Conservation (phyloP, 1,140 invertebrate species). For the Sycophila sp. region DNA sequence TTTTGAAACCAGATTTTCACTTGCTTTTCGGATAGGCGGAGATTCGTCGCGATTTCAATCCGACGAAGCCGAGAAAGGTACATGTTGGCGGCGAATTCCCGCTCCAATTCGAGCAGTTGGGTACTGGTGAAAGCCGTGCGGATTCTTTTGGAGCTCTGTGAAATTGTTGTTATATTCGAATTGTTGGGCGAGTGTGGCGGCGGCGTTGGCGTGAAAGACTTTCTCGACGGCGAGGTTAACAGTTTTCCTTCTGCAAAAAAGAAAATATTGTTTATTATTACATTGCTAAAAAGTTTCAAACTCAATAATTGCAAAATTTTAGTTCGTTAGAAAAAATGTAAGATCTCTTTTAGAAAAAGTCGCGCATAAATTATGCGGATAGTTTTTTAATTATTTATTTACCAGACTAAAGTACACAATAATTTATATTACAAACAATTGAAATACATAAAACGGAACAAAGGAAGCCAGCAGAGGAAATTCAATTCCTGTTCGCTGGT, state of each 20-base stretch:
- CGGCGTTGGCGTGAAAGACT: neutral
- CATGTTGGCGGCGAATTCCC: conserved; percentile 91
- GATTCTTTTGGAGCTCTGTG: conserved; percentile 79
- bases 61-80: conserved; percentile 88
- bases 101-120: conserved; percentile 89
- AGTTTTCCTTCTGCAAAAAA: neutral
- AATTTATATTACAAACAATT: too few species aligned
- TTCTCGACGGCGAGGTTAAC: neutral
- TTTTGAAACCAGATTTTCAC: conserved; percentile 97
- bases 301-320: too few species aligned
- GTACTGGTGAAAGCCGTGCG: conserved; percentile 94
- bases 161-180: conserved; percentile 59
- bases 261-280: neutral
- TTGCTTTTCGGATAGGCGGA: conserved; percentile 91
- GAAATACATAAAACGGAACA: too few species aligned
- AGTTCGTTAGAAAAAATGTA: too few species aligned
- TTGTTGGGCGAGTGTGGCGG: neutral
- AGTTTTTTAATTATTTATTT: too few species aligned
- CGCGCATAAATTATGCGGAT: too few species aligned
- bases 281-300: too few species aligned
- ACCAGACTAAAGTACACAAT: too few species aligned
- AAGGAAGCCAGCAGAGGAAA: too few species aligned
- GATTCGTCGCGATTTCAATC: conserved; percentile 91
- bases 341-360: too few species aligned
- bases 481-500: too few species aligned